Conservation (phyloP, 2,113 vertebrate species). For the Oryzias celebensis region DNA sequence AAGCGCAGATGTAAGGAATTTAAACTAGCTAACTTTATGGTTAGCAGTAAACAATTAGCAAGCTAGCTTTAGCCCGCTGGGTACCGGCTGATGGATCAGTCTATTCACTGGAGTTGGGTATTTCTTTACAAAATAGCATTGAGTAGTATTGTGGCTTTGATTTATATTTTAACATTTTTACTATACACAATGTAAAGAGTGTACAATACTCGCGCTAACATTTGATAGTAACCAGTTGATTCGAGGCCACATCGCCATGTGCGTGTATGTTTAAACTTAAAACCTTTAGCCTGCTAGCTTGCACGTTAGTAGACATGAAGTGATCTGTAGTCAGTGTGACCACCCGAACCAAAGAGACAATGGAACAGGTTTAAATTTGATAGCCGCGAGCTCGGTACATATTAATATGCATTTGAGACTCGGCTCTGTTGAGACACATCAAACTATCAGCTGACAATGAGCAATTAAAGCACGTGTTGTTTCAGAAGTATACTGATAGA, state of each 20-base stretch:
- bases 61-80: slow-evolving; percentile 9
- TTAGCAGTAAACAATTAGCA: slow-evolving; percentile 58
- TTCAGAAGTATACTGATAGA: too few species aligned
- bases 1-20: not conserved
- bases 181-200: not conserved
- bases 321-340: slow-evolving; percentile 26
- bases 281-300: slow-evolving; percentile 29
- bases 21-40: slow-evolving; percentile 36
- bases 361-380: slow-evolving; percentile 10
- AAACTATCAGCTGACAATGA: too few species aligned
- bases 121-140: not conserved
- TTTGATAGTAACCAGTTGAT: not conserved
- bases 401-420: not conserved
- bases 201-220: fast-evolving
- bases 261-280: slow-evolving; percentile 11
- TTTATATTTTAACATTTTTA: not conserved
- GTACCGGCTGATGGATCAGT: slow-evolving; percentile 36
- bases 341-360: not conserved
- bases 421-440: too few species aligned
- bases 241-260: not conserved
- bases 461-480: too few species aligned
- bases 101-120: slow-evolving; percentile 39
- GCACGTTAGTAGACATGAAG: slow-evolving; percentile 5
- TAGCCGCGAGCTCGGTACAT: slow-evolving; percentile 44
- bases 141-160: fast-evolving